Base-by-base conservation (phyloP, 1,140 invertebrate species). In the Trichoplusia ni region DNA sequence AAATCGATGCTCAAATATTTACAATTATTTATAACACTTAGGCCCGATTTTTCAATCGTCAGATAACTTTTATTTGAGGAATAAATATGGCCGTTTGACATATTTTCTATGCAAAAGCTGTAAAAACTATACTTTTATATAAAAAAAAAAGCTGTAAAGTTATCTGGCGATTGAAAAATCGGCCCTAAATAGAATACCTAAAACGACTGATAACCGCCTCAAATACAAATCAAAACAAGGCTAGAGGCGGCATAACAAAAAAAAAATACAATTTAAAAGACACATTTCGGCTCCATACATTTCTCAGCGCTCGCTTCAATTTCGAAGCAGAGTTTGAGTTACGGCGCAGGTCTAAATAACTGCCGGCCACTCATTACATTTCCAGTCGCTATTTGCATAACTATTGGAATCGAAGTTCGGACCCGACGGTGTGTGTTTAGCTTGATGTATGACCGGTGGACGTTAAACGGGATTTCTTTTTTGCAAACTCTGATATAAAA, bases 311-410 rank as follows among this genome's bases (percentile, higher is more conserved):
- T 38, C 16, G 44, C 69, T 80, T 74, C 71, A 81, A 85, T 82
- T 77, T 72, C 81, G 68, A 81, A 77, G 64, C 73, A 77, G 78
- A 74, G 67, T 76, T 84, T 90, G 86, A 90, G 81, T 90, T 90
- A 90, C 86, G 84, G 79, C 75, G 72, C 72, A 81, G 75, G 73
- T 81, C 81, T 90, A 88, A 90, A 86, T 90, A 88, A 90, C 86
- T 81, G 85, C 79, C 81, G 79, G 75, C 76, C 82, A 81, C 83
- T 90, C 87, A 90, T 90, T 90, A 88, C 86, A 82, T 75, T 75
- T 77, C 69, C 75, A 64, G 61, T 79, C 73, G 82, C 77, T 83
- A 90, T 90, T 90, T 88, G 87, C 87, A 90, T 90, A 90, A 84
- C 87, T 90, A 90, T 90, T 90, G 87, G 85, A 90, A 82, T 84